Evolutionary conservation across 2,888 invertebrate species (phyloP), one percentile per base, ranked within the genome.

Genomic region (Patella depressa): DNA sequence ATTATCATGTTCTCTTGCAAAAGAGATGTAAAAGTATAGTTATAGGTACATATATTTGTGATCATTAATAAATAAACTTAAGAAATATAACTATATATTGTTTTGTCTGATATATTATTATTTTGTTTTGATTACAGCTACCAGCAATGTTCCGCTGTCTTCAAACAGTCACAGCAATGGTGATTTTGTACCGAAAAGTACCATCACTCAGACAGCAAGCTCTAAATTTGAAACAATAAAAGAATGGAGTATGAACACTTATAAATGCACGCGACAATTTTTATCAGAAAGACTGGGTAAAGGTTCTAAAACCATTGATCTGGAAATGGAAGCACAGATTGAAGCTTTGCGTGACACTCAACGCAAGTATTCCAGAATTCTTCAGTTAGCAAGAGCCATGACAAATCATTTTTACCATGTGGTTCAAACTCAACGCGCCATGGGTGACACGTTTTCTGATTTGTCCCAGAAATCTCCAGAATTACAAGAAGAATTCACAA

Each of bases 181-280:
- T 17, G 88, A 88, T 75, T 87, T 88, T 81, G 81, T 87, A 45
- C 87, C 88, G 24, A 87, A 85, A 77, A 82, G 82, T 14, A 80
- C 80, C 54, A 86, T 88, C 79, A 85, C 87, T 29, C 86, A 86
- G 19, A 75, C 85, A 15, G 88, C 88, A 34, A 85, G 85, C 57
- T 88, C 88, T 76, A 91, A 90, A 82, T 83, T 99, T 89, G 98
- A 98, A 91, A 95, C 96, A 78, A 93, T 99, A 81, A 97, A 96
- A 91, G 97, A 96, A 91, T 99, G 99, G 99, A 97, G 98, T 82
- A 96, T 99, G 90, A 98, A 98, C 80, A 98, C 98, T 0, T 99
- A 98, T 92, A 99, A 98, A 92, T 99, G 98, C 91, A 99, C 99
- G 9, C 96, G 97, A 88, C 99, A 99, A 92, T 94, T 98, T 80